Conservation (phyloP, 1,140 invertebrate species). For the Drosophila watanabei region DNA sequence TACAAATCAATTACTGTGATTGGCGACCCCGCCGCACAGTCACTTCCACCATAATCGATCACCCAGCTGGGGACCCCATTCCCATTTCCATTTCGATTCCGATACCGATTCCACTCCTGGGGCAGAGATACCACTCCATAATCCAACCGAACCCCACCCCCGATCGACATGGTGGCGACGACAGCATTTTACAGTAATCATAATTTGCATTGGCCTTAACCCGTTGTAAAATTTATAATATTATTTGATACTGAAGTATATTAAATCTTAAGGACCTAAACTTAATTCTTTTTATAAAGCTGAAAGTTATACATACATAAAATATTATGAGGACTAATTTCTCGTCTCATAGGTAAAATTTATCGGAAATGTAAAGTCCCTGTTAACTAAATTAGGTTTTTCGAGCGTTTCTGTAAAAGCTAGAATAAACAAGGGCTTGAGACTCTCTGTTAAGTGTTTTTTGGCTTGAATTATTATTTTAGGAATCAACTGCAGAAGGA, state of each 20-base stretch:
- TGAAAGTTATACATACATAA: too few relatives aligned
- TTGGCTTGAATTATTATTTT: background rate
- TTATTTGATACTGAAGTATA: background rate
- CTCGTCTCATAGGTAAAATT: background rate
- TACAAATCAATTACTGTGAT: slow-evolving; percentile 82
- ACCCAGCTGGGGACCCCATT: slow-evolving; percentile 56
- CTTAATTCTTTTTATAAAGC: too few relatives aligned
- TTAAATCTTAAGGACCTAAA: background rate
- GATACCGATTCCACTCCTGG: slow-evolving; percentile 12
- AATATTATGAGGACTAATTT: too few relatives aligned
- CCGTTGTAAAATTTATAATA: background rate
- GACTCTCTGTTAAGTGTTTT: background rate
- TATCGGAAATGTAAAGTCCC: background rate
- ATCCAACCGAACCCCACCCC: slow-evolving; percentile 17
- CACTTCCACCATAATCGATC: slow-evolving; percentile 80
- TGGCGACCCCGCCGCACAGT: slow-evolving; percentile 49
- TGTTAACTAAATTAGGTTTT: background rate
- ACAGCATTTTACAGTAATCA: slow-evolving; percentile 33
- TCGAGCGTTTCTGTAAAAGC: background rate
- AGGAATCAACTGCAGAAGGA: background rate
- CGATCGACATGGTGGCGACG: slow-evolving; percentile 37
- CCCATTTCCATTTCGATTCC: slow-evolving; percentile 11
- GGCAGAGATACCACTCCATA: slow-evolving; percentile 21
- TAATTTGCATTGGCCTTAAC: slow-evolving; percentile 41
- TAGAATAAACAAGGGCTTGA: background rate